These are phyloP conservation scores for Megastigmus dorsalis DNA, from an alignment of 2,888 invertebrate species.

Conservation along the genomic window DNA sequence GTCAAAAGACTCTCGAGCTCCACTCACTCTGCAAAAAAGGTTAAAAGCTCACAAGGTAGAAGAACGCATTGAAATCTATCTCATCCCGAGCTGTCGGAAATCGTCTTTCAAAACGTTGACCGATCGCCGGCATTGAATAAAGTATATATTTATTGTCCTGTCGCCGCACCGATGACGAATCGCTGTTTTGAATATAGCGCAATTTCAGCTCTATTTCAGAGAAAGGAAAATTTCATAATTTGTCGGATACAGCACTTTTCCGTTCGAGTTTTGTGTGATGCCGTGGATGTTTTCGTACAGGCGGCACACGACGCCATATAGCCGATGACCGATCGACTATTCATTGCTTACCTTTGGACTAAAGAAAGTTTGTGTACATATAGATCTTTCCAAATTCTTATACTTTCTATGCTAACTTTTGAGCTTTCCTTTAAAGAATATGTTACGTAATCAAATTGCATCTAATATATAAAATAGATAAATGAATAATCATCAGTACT, in stretches of 20 bases:
- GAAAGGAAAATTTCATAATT: constrained; percentile 19
- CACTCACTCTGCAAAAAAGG: too few relatives aligned
- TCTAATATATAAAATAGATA: too few relatives aligned
- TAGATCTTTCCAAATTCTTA: too few relatives aligned
- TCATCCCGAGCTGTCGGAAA: constrained; percentile 9
- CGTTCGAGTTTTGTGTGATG: neutral
- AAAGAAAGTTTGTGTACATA: too few relatives aligned
- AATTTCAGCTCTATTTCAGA: constrained; percentile 5
- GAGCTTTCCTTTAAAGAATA: too few relatives aligned
- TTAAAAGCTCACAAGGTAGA: too few relatives aligned
- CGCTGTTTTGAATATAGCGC: constrained; percentile 2
- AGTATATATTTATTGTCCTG: constrained; percentile 5
- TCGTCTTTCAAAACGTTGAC: constrained; percentile 20
- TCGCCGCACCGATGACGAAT: constrained; percentile 9
- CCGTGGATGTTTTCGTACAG: constrained; percentile 21
- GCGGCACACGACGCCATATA: neutral
- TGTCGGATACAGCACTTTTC: neutral
- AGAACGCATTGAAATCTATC: too few relatives aligned
- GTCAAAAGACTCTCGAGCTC: too few relatives aligned
- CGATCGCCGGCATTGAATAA: constrained; percentile 5
- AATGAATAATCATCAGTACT: too few relatives aligned
- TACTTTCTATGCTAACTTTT: too few relatives aligned
- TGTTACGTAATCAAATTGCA: too few relatives aligned
- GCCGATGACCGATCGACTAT: constrained; percentile 8
- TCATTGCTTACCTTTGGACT: neutral